A percentile compares a stretch with the other conserved stretches of the same genome.
Conservation (phyloP, 2,113 vertebrate genomes). For the Parotia lawesii region DNA sequence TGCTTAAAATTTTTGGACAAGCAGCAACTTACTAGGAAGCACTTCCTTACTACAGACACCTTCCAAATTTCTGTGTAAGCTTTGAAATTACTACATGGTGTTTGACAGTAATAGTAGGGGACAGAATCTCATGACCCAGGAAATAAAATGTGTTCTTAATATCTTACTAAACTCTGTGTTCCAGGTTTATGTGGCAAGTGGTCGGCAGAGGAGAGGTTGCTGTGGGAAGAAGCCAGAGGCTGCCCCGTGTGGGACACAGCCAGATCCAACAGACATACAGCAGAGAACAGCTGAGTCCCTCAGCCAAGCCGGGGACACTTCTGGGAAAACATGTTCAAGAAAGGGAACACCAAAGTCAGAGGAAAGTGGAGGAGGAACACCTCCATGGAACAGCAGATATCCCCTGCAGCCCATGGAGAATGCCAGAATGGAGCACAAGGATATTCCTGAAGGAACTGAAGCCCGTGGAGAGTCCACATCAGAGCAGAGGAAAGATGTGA, state of each 20-base stretch:
- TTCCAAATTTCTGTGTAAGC: background rate
- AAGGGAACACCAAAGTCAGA: background rate
- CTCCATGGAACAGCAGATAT: background rate
- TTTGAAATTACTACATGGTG: background rate
- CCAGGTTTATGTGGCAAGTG: background rate
- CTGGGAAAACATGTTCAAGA: background rate
- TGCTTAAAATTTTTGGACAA: background rate
- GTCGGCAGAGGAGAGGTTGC: background rate
- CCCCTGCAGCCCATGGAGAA: background rate
- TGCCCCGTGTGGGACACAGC: background rate
- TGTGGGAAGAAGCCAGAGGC: background rate
- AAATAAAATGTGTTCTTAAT: background rate
- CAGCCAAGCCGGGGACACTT: background rate
- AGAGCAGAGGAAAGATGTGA: background rate
- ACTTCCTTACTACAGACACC: background rate
- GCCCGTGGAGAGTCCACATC: background rate
- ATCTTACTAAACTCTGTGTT: background rate
- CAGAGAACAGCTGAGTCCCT: background rate
- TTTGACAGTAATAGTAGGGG: background rate
- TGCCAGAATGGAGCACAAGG: background rate
- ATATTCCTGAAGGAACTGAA: background rate
- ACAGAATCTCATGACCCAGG: background rate
- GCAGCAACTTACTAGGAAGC: background rate
- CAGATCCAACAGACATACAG: background rate
- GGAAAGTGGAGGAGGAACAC: background rate